A percentile compares a stretch with the other conserved stretches of the same genome.
Evolutionary conservation across 2,113 vertebrate species (phyloP).

Genomic region (Lagopus muta): DNA sequence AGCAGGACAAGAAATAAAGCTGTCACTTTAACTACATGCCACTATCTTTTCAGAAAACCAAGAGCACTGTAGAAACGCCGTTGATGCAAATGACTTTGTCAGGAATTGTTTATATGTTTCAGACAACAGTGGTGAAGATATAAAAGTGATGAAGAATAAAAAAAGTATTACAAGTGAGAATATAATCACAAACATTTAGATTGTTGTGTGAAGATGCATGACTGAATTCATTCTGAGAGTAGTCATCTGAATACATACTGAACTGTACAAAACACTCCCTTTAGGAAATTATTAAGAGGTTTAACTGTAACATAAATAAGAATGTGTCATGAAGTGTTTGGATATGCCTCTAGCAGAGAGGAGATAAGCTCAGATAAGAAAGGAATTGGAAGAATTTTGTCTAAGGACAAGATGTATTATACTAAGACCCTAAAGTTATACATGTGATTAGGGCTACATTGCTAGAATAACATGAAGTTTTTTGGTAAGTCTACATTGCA

Average conservation of each 20-base stretch:
- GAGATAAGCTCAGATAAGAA: conserved; percentile 49
- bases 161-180: not conserved
- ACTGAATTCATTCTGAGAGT: not conserved
- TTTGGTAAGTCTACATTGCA: not conserved
- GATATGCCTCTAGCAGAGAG: not conserved
- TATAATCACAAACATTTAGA: not conserved
- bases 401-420: conserved; percentile 17
- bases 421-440: not conserved
- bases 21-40: not conserved
- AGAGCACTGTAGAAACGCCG: not conserved
- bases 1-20: not conserved
- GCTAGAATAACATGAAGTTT: not conserved
- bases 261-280: not conserved
- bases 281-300: conserved; percentile 3
- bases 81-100: not conserved
- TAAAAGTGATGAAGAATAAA: not conserved
- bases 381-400: conserved; percentile 48
- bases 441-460: not conserved
- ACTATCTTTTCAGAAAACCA: conserved; percentile 1
- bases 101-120: not conserved
- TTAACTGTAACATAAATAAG: conserved; percentile 39
- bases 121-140: not conserved
- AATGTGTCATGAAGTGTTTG: conserved; percentile 3
- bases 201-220: not conserved
- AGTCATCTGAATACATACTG: not conserved